Conservation (phyloP, 2,797 vertebrate species). For the Bradypodion ventrale region DNA sequence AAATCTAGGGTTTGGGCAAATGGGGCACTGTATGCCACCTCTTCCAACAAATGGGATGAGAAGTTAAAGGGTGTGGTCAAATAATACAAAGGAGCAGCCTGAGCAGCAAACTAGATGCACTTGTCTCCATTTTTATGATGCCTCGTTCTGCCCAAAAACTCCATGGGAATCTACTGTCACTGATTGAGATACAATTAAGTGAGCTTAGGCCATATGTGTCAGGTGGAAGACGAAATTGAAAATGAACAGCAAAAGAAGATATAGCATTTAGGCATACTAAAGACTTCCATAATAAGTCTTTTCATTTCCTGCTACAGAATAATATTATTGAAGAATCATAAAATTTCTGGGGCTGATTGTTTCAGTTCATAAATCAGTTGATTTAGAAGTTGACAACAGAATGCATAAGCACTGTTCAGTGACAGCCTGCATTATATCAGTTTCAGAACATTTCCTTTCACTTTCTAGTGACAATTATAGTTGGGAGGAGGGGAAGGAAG, state of each 20-base stretch:
- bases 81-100: too few species aligned
- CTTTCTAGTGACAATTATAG: conserved; percentile 1
- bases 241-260: neutral
- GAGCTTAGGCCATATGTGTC: too few species aligned
- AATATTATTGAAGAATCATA: neutral
- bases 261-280: neutral
- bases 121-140: too few species aligned
- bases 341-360: neutral
- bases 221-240: neutral
- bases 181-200: neutral
- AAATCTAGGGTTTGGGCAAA: too few species aligned
- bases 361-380: conserved; percentile 14
- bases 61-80: too few species aligned
- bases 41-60: too few species aligned
- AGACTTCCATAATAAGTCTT: neutral
- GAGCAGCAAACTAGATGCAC: too few species aligned
- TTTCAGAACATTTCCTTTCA: neutral
- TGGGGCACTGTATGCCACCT: too few species aligned
- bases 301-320: neutral
- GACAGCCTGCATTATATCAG: neutral
- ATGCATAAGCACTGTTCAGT: neutral
- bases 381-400: neutral
- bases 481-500: neutral
- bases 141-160: too few species aligned
- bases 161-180: too few species aligned